Evolutionary conservation across 2,888 invertebrate genomes (phyloP).

Genomic region (Mythimna pallens): DNA sequence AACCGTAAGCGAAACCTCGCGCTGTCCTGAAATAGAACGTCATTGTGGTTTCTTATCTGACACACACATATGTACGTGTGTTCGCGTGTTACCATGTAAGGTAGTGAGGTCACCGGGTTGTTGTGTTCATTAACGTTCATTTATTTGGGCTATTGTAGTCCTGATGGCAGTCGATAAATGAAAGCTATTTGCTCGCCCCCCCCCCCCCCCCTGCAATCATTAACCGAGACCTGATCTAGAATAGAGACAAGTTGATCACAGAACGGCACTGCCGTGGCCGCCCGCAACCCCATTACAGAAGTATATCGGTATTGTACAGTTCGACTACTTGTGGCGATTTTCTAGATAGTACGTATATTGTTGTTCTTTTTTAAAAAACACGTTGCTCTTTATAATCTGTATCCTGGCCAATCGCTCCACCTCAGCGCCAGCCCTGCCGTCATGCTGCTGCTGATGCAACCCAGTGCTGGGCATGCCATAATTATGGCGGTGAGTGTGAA

Average conservation of each 20-base stretch:
- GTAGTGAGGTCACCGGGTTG: slow-evolving; percentile 25
- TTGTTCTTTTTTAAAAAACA: no score
- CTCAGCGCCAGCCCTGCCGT: no score
- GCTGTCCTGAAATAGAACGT: slow-evolving; percentile 34
- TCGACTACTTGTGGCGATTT: neutral
- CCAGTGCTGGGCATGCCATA: no score
- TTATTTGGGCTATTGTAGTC: neutral
- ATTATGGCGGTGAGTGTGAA: no score
- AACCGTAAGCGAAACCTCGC: slow-evolving; percentile 20
- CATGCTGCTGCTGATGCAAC: no score
- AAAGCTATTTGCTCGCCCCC: neutral
- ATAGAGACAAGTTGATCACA: neutral
- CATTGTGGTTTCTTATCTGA: slow-evolving; percentile 52
- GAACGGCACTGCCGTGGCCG: neutral
- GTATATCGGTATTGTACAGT: slow-evolving; percentile 1
- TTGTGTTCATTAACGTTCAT: slow-evolving; percentile 1
- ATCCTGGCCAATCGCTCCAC: no score
- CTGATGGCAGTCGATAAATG: neutral
- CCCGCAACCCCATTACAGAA: neutral
- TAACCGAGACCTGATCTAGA: neutral
- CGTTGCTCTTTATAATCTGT: no score
- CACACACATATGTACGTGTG: neutral
- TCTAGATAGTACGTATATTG: neutral
- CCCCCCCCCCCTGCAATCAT: neutral
- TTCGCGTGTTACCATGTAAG: slow-evolving; percentile 1